Evolutionary conservation across 2,888 invertebrate species (phyloP), one percentile per base, ranked within the genome.

Genomic region (Agrotis clavis): DNA sequence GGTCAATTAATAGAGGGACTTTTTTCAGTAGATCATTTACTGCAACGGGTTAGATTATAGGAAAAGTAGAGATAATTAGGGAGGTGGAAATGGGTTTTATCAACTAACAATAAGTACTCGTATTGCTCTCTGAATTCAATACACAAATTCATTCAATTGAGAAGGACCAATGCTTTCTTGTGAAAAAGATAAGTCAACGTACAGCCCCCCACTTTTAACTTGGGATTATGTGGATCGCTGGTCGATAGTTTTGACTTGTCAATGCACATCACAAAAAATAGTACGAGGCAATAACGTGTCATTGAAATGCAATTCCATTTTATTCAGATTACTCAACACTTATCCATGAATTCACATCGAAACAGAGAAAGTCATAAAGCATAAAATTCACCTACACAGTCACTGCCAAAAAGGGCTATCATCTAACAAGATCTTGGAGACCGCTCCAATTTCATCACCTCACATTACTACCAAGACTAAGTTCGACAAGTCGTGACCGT

Each of bases 401-500:
- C 18, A 48, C 41, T 19, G 59, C 74, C 79, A 66, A 63, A 67
- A 82, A 76, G 71, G 75, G 57, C 60, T 77, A 81, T 86, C 86
- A 19, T 1, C 64, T 56, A 71, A 70, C 66, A 61, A 67, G 64
- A 84, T 84, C 84, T 65, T 0, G 9, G 11, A 25, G 61, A 54
- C 47, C 25, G 35, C 73, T 81, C 78, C 51, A 70, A 67, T 84
- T 84, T 84, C 84, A 53, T 77, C 81, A 84, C 61, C n/a, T 59
- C 73, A 35, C 54, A 65, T 41, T 75, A 50, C 61, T 45, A 25
- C 25, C 2, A 41, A n/a, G 76, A 62, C 81, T 61, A 60, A 35
- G 67, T 76, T 74, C 72, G 68, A 67, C 71, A 61, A 70, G 56
- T 84, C 84, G 84, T 85, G 86, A 85, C 81, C 76, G 25, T 63